Percentiles rank a stretch among this genome's conserved stretches.
Evolutionary conservation across 2,113 vertebrate genomes (phyloP).

Genomic region (Setophaga petechia): DNA sequence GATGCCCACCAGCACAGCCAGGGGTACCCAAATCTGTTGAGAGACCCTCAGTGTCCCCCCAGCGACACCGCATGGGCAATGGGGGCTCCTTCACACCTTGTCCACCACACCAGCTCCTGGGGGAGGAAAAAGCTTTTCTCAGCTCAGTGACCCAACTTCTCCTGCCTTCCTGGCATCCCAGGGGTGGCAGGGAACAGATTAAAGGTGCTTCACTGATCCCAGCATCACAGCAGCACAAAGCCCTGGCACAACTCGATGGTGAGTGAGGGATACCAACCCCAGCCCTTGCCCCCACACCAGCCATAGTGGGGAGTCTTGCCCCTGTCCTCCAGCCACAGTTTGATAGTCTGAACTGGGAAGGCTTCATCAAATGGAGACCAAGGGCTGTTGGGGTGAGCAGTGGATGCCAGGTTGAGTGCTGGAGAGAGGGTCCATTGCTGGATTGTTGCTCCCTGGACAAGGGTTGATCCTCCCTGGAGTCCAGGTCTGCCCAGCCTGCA

Average conservation of each 20-base stretch:
- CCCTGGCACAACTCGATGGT: fast-evolving
- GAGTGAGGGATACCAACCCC: fast-evolving
- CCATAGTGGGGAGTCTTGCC: fast-evolving
- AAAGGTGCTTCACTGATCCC: background rate
- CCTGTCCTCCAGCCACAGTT: background rate
- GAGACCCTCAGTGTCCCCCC: fast-evolving
- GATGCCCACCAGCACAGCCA: background rate
- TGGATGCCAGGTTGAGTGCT: too few relatives aligned
- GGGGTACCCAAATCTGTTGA: too few relatives aligned
- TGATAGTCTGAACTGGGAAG: background rate
- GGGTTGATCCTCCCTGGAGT: fast-evolving
- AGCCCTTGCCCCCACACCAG: background rate
- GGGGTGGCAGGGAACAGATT: background rate
- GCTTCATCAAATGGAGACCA: fast-evolving
- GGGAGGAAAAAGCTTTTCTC: background rate
- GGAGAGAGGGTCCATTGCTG: background rate
- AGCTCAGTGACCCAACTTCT: background rate
- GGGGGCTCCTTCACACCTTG: fast-evolving
- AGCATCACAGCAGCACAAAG: background rate
- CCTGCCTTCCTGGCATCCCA: fast-evolving
- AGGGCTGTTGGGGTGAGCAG: background rate
- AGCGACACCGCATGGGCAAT: fast-evolving
- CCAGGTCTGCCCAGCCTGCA: background rate
- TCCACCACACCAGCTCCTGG: fast-evolving
- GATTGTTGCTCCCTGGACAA: background rate